Percentiles rank a stretch among this genome's conserved stretches.
These are phyloP conservation scores for Clarias batrachus DNA, from an alignment of 2,113 vertebrate genomes.

Conservation along the genomic window DNA sequence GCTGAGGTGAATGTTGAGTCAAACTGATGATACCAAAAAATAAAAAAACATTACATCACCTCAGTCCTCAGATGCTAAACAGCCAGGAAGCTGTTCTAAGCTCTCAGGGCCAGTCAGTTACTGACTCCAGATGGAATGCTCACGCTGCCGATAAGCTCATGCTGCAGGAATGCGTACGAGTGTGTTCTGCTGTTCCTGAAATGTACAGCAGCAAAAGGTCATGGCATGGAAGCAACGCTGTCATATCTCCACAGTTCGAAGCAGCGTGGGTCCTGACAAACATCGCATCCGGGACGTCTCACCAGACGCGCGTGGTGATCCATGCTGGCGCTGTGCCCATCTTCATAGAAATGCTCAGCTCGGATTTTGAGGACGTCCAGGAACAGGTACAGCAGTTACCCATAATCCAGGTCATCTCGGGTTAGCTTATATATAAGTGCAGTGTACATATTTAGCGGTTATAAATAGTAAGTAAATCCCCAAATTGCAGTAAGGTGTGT, in stretches of 20 bases:
- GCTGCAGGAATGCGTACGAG: slow-evolving; percentile 31
- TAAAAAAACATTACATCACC: not conserved
- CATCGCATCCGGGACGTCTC: slow-evolving; percentile 95
- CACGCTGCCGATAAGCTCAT: slow-evolving; percentile 11
- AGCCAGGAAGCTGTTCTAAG: not conserved
- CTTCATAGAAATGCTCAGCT: slow-evolving; percentile 95
- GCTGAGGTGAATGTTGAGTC: not conserved
- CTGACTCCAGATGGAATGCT: slow-evolving; percentile 28
- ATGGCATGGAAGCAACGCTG: not conserved
- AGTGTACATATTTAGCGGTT: not conserved
- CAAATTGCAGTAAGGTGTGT: not conserved
- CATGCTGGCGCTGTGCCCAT: slow-evolving; percentile 96
- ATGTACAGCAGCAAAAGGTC: slow-evolving; percentile 7
- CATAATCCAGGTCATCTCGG: not conserved
- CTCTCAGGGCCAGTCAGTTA: slow-evolving; percentile 13
- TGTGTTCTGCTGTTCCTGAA: not conserved
- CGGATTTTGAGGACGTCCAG: slow-evolving; percentile 97
- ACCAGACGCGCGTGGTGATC: slow-evolving; percentile 96
- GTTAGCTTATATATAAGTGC: not conserved
- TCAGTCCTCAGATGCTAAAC: not conserved
- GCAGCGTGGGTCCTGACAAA: slow-evolving; percentile 98
- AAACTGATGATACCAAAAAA: not conserved
- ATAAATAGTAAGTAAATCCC: not conserved
- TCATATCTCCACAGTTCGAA: slow-evolving; percentile 82
- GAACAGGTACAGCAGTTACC: slow-evolving; percentile 81